A percentile compares a stretch with the other conserved stretches of the same genome.
Conservation (phyloP, 2,888 invertebrate genomes). For the Eupeodes latifasciatus region DNA sequence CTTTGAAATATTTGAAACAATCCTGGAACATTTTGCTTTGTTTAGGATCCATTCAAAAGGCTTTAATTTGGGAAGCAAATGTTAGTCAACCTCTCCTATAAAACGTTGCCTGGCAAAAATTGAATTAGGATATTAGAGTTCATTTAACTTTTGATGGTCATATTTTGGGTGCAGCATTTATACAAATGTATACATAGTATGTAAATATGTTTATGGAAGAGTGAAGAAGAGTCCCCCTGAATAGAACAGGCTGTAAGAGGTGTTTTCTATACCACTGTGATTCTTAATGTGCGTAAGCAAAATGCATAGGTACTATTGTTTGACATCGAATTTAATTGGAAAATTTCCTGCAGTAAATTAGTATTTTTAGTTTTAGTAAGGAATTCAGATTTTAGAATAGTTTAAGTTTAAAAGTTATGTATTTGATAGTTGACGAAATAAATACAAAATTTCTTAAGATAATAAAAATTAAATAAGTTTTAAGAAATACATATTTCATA, state of each 20-base stretch:
- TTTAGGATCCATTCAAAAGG: slow-evolving; percentile 29
- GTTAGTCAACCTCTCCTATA: slow-evolving; percentile 20
- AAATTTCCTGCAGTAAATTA: neutral
- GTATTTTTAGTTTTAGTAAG: neutral
- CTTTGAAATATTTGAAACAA: neutral
- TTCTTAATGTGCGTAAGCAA: neutral
- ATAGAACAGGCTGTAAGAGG: neutral
- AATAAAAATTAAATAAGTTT: too few relatives aligned
- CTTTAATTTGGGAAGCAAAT: slow-evolving; percentile 46
- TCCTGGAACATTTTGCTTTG: slow-evolving; percentile 9
- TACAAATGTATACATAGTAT: neutral
- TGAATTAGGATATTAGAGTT: slow-evolving; percentile 47
- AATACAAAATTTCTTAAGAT: too few relatives aligned
- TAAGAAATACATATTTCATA: too few relatives aligned
- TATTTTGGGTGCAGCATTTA: neutral
- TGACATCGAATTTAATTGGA: neutral
- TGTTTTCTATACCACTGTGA: neutral
- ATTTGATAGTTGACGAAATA: too few relatives aligned
- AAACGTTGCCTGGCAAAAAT: slow-evolving; percentile 22
- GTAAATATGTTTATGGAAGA: too few relatives aligned
- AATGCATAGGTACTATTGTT: neutral
- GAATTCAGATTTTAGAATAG: too few relatives aligned
- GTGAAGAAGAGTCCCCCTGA: neutral
- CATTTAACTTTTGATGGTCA: slow-evolving; percentile 37
- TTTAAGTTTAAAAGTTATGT: too few relatives aligned